These are phyloP conservation scores for Phaetusa simplex DNA, from an alignment of 2,113 vertebrate genomes.

Conservation along the genomic window DNA sequence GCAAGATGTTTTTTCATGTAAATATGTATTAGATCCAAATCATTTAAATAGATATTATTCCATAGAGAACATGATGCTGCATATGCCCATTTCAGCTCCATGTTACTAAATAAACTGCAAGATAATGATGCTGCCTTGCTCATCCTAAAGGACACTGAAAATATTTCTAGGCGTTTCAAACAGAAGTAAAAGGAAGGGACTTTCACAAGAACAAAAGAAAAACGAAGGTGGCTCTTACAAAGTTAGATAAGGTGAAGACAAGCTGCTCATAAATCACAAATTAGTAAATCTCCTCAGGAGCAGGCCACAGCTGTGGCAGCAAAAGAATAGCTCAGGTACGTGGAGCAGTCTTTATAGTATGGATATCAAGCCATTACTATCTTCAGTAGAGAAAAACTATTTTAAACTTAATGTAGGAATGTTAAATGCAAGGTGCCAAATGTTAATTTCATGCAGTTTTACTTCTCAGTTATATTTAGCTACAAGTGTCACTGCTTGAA, in stretches of 20 bases:
- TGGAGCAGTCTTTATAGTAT: neutral
- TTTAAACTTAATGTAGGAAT: neutral
- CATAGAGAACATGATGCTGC: slow-evolving; percentile 54
- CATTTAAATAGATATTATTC: slow-evolving; percentile 59
- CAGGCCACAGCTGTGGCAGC: neutral
- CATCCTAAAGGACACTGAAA: slow-evolving; percentile 41
- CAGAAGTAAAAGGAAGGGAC: neutral
- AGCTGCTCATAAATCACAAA: neutral
- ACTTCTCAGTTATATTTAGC: neutral
- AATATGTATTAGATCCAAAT: slow-evolving; percentile 62
- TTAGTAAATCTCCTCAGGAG: neutral
- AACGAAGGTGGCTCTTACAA: neutral
- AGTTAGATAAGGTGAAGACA: neutral
- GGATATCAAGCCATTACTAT: neutral
- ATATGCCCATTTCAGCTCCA: slow-evolving; percentile 42
- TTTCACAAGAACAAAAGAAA: neutral
- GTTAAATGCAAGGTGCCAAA: neutral
- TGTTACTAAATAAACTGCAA: slow-evolving; percentile 57
- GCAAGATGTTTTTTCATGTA: slow-evolving; percentile 55
- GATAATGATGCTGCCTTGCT: slow-evolving; percentile 2
- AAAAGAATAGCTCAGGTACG: neutral
- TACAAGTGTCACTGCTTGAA: neutral
- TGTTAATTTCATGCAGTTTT: neutral
- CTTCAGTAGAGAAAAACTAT: neutral
- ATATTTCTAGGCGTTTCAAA: slow-evolving; percentile 1